Evolutionary conservation across 2,113 vertebrate species (phyloP).

Genomic region (Corynorhinus townsendii): DNA sequence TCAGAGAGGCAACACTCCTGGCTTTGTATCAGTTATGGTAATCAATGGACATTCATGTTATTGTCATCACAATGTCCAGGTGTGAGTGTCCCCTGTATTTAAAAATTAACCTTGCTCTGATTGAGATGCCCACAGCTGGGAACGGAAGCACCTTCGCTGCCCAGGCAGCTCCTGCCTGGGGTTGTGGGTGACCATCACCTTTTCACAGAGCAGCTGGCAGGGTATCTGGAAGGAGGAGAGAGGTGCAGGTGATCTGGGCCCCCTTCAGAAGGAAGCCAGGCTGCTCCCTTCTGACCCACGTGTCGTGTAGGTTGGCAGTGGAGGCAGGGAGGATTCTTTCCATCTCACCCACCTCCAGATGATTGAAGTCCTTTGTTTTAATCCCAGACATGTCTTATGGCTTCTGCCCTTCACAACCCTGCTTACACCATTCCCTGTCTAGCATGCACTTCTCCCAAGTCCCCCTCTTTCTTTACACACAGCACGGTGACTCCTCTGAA

Average conservation of each 20-base stretch:
- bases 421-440: background rate
- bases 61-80: background rate
- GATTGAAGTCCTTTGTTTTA: background rate
- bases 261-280: background rate
- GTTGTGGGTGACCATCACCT: accelerated
- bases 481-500: background rate
- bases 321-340: background rate
- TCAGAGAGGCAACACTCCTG: background rate
- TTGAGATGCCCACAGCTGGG: background rate
- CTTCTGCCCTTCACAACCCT: background rate
- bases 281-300: background rate
- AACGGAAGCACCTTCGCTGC: background rate
- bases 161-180: background rate
- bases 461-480: background rate
- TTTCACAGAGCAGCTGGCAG: background rate
- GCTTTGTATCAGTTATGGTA: background rate
- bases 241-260: accelerated
- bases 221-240: background rate
- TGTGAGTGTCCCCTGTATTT: background rate
- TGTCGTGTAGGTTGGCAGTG: too few relatives aligned
- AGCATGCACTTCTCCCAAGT: background rate
- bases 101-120: background rate
- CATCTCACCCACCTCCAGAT: background rate
- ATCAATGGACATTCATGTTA: too few relatives aligned
- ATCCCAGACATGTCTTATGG: background rate